Evolutionary conservation across 2,888 invertebrate species (phyloP).

Genomic region (Poecilobothrus nobilitatus): DNA sequence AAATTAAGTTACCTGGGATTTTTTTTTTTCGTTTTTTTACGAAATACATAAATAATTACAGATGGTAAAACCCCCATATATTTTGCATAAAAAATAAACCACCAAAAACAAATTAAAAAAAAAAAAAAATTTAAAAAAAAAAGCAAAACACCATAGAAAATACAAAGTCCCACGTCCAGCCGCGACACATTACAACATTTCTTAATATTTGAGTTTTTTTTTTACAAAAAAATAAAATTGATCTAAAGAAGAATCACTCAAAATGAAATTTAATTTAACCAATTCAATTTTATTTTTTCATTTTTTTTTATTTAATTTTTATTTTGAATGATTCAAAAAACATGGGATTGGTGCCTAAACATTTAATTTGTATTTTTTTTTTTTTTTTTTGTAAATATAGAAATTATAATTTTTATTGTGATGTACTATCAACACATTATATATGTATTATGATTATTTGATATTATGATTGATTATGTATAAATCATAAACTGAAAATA

Average conservation of each 20-base stretch:
- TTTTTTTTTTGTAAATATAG: too few species aligned
- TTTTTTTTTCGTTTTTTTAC: not conserved
- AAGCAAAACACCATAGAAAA: not conserved
- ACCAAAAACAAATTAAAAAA: not conserved
- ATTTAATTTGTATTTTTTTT: too few species aligned
- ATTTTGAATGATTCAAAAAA: not conserved
- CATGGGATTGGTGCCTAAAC: not conserved
- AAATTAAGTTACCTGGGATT: not conserved
- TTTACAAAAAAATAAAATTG: not conserved
- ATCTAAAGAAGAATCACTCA: not conserved
- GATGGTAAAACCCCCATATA: slow-evolving; percentile 6
- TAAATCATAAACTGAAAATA: too few species aligned
- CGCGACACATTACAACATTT: not conserved
- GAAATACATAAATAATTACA: not conserved
- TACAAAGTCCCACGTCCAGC: not conserved
- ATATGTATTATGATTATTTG: too few species aligned
- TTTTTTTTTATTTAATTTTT: too few species aligned
- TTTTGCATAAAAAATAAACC: not conserved
- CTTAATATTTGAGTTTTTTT: not conserved
- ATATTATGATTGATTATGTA: too few species aligned
- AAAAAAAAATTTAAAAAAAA: too few species aligned
- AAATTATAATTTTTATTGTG: too few species aligned
- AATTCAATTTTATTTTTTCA: too few species aligned
- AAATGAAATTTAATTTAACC: too few species aligned
- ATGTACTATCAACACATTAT: too few species aligned